phyloP scores from a whole-genome alignment of 2,113 vertebrate genomes.

The Cichladusa arquata region DNA sequence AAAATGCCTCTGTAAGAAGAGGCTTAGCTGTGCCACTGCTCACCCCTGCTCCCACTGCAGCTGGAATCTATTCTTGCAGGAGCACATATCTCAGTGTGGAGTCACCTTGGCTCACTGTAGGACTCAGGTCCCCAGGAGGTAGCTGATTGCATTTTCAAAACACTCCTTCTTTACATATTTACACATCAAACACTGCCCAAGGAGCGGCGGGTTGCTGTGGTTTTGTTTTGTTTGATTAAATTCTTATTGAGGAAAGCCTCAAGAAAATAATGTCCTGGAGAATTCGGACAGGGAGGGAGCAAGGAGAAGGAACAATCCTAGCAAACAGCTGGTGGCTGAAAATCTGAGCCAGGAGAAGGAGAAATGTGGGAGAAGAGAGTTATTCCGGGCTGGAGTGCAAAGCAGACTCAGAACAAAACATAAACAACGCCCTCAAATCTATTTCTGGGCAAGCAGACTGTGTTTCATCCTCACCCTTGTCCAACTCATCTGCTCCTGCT shows the following conservation, averaged over 20 bases:
- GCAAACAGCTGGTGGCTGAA: constrained; percentile 61
- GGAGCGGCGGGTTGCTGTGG: constrained; percentile 32
- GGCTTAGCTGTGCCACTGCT: constrained; percentile 15
- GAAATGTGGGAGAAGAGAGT: constrained; percentile 47
- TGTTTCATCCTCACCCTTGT: constrained; percentile 44
- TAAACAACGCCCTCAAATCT: constrained; percentile 16
- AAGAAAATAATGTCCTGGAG: constrained; percentile 56
- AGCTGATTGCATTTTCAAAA: constrained; percentile 39
- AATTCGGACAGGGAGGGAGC: constrained; percentile 13
- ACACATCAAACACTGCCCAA: constrained; percentile 65
- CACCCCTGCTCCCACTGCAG: background rate
- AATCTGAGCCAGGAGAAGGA: constrained; percentile 26
- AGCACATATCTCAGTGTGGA: background rate
- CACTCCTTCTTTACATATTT: constrained; percentile 63
- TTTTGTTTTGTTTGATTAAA: constrained; percentile 67
- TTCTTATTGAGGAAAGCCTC: constrained; percentile 54
- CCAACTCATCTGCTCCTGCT: constrained; percentile 32
- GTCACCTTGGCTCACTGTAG: constrained; percentile 37
- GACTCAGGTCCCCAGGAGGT: constrained; percentile 32
- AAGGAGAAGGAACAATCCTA: constrained; percentile 41
- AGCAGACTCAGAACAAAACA: constrained; percentile 9
- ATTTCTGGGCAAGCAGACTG: constrained; percentile 21
- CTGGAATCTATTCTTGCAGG: constrained; percentile 44
- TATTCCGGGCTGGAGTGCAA: constrained; percentile 44
- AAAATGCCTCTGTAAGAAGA: background rate